A percentile compares a stretch with the other conserved stretches of the same genome.
Conservation (phyloP, 1,140 invertebrate genomes). For the Temnothorax longispinosus region DNA sequence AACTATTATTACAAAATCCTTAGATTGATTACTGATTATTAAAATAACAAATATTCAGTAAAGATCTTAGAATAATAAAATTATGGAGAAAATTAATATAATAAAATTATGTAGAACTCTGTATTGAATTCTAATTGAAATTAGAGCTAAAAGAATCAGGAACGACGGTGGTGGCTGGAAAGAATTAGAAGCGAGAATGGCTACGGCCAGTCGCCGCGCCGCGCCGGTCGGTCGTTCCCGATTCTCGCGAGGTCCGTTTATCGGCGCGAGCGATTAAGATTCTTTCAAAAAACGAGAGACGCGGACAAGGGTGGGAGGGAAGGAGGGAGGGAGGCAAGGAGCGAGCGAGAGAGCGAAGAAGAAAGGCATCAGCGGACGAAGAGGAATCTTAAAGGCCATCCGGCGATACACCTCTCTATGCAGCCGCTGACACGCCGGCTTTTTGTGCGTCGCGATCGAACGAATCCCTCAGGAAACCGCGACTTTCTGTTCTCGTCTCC, state of each 20-base stretch:
- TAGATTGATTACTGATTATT: not conserved
- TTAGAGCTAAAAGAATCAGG: not conserved
- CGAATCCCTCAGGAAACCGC: constrained; percentile 31
- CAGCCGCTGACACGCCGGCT: constrained; percentile 45
- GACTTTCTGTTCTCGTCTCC: constrained; percentile 9
- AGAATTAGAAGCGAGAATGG: constrained; percentile 16
- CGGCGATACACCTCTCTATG: constrained; percentile 55
- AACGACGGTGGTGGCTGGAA: not conserved
- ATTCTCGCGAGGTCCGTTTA: constrained; percentile 39
- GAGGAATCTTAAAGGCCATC: constrained; percentile 65
- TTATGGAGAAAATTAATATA: not conserved
- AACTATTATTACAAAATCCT: not conserved
- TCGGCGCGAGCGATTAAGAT: constrained; percentile 58
- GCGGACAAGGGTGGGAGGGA: constrained; percentile 2
- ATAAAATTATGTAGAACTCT: not conserved
- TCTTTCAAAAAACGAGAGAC: constrained; percentile 57
- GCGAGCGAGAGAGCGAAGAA: constrained; percentile 26
- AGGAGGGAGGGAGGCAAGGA: not conserved
- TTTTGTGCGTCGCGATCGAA: constrained; percentile 39
- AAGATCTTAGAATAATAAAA: not conserved
- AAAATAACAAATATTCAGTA: not conserved
- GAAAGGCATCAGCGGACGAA: constrained; percentile 47
- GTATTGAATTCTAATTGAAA: not conserved
- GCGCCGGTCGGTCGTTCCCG: constrained; percentile 30
- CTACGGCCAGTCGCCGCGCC: not conserved